Evolutionary conservation across 2,888 invertebrate species (phyloP), one percentile per base, ranked within the genome.

Genomic region (Pegoplata infirma): DNA sequence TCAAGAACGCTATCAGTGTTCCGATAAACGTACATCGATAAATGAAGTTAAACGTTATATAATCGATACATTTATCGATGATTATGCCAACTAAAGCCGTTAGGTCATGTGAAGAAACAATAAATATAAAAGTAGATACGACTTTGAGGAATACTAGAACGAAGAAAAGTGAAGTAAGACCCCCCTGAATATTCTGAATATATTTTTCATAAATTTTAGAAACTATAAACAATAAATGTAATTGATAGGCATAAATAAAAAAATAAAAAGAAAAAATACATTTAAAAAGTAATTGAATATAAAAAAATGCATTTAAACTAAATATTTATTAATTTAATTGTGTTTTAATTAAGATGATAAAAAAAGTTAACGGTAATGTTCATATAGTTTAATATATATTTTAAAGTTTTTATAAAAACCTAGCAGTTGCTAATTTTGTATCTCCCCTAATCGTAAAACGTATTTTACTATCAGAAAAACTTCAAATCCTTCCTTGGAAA

Each of bases 11-110:
- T 83, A 86, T 67, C 90, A 90, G 81, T 90, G 90, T 81, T 89
- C 89, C 56, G 88, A 85, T 25, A 85, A 87, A 63, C 84, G 88
- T 53, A 89, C 86, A 71, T 88, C 89, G 40, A 89, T 89, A 81
- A 89, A 89, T 81, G 89, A 89, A 84, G 89, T 89, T 25, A 89
- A 89, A 82, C 87, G 89, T 55, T 89, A 89, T 67, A 89, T 89
- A 64, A 89, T 89, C 80, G 89, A 89, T 81, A 89, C 89, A 76
- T 89, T 89, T 80, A 89, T 89, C 80, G 89, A 88, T 82, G 89
- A 89, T 81, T 89, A 89, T 76, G 85, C 84, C 80, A 89, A 89
- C 83, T 88, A 86, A 82, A 73, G n/a, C n/a, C 12, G 44, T 14
- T 28, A 7, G 51, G 44, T 67, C 40, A 17, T 75, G 74, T 79